Conservation (phyloP, 2,888 invertebrate genomes). For the Meiosimyza decipiens region DNA sequence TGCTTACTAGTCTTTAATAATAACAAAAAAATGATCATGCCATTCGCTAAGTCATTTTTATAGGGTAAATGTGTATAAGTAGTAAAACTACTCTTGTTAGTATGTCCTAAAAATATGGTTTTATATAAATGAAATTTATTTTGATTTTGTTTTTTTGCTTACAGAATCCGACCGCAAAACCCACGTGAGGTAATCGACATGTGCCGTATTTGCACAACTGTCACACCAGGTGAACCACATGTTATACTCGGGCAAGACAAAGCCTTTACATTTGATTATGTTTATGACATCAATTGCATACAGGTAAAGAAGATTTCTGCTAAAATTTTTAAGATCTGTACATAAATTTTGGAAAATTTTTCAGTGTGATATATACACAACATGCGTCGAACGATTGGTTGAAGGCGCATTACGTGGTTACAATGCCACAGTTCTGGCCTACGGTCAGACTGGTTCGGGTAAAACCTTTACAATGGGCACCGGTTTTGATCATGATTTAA, state of each 20-base stretch:
- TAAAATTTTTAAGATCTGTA: too few relatives aligned
- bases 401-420: conserved; percentile 95
- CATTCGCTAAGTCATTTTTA: neutral
- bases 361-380: conserved; percentile 77
- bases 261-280: conserved; percentile 96
- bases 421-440: conserved; percentile 97
- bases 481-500: conserved; percentile 84
- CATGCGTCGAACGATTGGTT: conserved; percentile 86
- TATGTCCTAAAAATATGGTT: too few relatives aligned
- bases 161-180: conserved; percentile 94
- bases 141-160: conserved; percentile 49
- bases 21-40: neutral
- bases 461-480: conserved; percentile 99
- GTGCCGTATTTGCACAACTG: conserved; percentile 92
- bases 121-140: too few relatives aligned
- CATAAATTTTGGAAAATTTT: neutral
- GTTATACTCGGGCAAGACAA: conserved; percentile 93
- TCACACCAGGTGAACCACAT: conserved; percentile 90
- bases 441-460: conserved; percentile 98
- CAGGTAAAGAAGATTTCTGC: conserved; percentile 22
- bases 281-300: conserved; percentile 83
- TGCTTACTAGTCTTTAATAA: neutral
- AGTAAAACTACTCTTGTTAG: too few relatives aligned
- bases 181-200: conserved; percentile 93
- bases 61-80: too few relatives aligned